Percentiles rank a stretch among this genome's conserved stretches.
Evolutionary conservation across 2,888 invertebrate species (phyloP).

Genomic region (Ennomos erosarius): DNA sequence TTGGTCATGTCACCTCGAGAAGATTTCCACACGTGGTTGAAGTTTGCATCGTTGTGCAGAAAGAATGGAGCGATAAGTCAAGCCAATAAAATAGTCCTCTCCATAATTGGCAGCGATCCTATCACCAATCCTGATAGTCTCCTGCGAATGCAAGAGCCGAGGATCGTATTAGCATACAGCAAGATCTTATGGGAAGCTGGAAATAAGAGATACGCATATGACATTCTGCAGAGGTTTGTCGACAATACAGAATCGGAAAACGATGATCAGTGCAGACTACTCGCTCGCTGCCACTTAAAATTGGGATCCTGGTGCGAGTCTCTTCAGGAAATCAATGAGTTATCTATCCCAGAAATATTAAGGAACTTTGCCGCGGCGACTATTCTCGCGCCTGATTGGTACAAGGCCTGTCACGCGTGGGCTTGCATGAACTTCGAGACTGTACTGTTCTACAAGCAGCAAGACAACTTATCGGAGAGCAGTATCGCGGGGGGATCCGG

Average conservation of each 20-base stretch:
- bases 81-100: constrained; percentile 96
- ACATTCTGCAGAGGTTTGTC: constrained; percentile 92
- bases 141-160: constrained; percentile 91
- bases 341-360: constrained; percentile 90
- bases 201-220: constrained; percentile 90
- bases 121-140: constrained; percentile 87
- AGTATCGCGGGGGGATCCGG: constrained; percentile 74
- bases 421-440: constrained; percentile 99
- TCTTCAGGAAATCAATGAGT: constrained; percentile 92
- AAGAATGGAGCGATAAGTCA: constrained; percentile 95
- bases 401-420: constrained; percentile 99
- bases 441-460: constrained; percentile 87
- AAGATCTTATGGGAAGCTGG: constrained; percentile 98
- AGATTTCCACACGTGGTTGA: constrained; percentile 98
- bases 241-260: constrained; percentile 79
- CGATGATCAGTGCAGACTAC: constrained; percentile 83
- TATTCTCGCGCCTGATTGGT: constrained; percentile 95
- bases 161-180: constrained; percentile 96
- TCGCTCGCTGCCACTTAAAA: constrained; percentile 95
- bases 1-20: constrained; percentile 96
- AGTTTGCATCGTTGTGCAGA: constrained; percentile 98
- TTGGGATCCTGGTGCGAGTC: constrained; percentile 98
- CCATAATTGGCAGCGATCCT: constrained; percentile 93
- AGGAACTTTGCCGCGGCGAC: constrained; percentile 93
- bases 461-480: constrained; percentile 76